These are phyloP conservation scores for Cartodere bifasciata DNA, from an alignment of 2,888 invertebrate genomes.

Conservation along the genomic window DNA sequence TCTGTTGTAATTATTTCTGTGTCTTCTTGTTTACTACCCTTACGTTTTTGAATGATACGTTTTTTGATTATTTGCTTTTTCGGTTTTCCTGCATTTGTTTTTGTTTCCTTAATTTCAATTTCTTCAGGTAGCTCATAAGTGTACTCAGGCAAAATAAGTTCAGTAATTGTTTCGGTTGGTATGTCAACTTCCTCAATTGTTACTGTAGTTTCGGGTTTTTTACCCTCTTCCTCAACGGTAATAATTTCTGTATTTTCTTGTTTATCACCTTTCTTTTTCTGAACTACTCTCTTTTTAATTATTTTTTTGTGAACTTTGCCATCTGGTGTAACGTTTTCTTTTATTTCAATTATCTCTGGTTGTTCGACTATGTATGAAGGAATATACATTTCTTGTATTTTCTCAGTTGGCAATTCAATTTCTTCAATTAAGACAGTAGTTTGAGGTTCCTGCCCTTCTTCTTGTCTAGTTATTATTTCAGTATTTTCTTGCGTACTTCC, in stretches of 20 bases:
- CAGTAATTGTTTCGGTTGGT: slow-evolving; percentile 16
- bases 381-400: no score
- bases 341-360: slow-evolving; percentile 33
- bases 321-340: slow-evolving; percentile 17
- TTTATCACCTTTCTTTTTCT: slow-evolving; percentile 29
- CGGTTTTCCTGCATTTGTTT: slow-evolving; percentile 17
- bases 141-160: slow-evolving; percentile 6
- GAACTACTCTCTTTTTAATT: slow-evolving; percentile 31
- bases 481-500: slow-evolving; percentile 30
- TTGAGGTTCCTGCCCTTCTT: slow-evolving; percentile 36
- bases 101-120: slow-evolving; percentile 17
- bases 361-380: slow-evolving; percentile 26
- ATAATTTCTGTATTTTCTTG: slow-evolving; percentile 30
- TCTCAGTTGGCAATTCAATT: slow-evolving; percentile 17
- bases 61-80: slow-evolving; percentile 23
- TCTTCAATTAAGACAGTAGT: slow-evolving; percentile 31
- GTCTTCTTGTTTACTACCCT: slow-evolving; percentile 25
- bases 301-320: slow-evolving; percentile 19
- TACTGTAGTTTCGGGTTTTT: slow-evolving; percentile 20
- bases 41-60: slow-evolving; percentile 23
- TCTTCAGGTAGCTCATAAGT: slow-evolving; percentile 15
- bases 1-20: slow-evolving; percentile 37
- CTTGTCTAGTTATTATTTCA: slow-evolving; percentile 36
- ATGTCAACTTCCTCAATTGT: slow-evolving; percentile 18
- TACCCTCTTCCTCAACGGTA: slow-evolving; percentile 18